Conservation (phyloP, 2,113 vertebrate species). For the Microcebus ravelobensis region DNA sequence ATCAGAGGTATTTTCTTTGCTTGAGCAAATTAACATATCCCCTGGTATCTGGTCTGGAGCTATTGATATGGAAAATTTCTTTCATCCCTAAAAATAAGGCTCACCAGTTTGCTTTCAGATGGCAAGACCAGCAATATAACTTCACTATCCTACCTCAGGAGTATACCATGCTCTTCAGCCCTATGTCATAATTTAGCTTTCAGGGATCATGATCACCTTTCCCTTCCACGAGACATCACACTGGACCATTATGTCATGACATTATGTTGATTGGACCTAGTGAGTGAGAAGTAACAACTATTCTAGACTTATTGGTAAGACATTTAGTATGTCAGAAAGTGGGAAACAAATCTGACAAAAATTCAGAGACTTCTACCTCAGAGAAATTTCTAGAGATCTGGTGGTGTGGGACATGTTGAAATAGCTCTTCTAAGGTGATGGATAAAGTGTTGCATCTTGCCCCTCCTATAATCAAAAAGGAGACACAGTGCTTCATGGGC, state of each 20-base stretch:
- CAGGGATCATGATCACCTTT: not conserved
- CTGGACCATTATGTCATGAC: not conserved
- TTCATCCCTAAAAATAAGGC: not conserved
- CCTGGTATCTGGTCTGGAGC: not conserved
- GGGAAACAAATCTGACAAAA: not conserved
- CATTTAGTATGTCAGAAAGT: not conserved
- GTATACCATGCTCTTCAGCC: not conserved
- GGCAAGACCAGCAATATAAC: not conserved
- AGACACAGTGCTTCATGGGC: not conserved
- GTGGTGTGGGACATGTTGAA: not conserved
- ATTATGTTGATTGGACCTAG: not conserved
- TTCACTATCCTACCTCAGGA: not conserved
- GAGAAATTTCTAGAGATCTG: not conserved
- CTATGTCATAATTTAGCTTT: not conserved
- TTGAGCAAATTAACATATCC: not conserved
- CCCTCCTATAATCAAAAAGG: not conserved
- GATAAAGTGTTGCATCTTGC: not conserved
- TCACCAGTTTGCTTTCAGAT: not conserved
- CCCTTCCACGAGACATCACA: not conserved
- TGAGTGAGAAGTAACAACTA: not conserved
- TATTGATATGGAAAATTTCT: not conserved
- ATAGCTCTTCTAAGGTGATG: not conserved
- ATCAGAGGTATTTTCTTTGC: not conserved
- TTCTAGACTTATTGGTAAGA: not conserved
- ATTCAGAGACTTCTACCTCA: not conserved